Evolutionary conservation across 1,140 invertebrate species (phyloP).

Genomic region (Chionoecetes opilio): DNA sequence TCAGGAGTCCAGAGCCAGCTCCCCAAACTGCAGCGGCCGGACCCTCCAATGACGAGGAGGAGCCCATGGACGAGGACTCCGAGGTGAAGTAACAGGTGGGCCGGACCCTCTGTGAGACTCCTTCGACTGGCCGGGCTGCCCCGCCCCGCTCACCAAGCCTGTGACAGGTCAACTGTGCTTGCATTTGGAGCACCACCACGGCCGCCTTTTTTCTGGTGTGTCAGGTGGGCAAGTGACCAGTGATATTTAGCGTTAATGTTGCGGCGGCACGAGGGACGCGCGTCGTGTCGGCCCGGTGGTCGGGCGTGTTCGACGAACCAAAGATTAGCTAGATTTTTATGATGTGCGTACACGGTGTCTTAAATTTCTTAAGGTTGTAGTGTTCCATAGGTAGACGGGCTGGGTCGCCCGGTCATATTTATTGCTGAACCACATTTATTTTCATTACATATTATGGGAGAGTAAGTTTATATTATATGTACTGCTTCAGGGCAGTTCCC

Average conservation of each 20-base stretch:
- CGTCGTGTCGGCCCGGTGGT: constrained; percentile 66
- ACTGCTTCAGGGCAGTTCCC: constrained; percentile 67
- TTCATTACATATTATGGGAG: constrained; percentile 77
- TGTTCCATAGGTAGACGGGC: constrained; percentile 75
- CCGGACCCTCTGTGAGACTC: background rate
- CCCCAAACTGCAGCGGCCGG: constrained; percentile 59
- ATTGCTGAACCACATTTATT: constrained; percentile 79
- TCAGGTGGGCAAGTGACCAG: constrained; percentile 66
- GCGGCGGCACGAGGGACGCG: constrained; percentile 64
- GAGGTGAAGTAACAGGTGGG: constrained; percentile 69
- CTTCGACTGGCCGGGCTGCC: background rate
- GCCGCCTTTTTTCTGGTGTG: constrained; percentile 16
- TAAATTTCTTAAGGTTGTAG: constrained; percentile 79
- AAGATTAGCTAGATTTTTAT: constrained; percentile 79
- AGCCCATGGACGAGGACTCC: constrained; percentile 74
- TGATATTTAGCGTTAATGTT: constrained; percentile 75
- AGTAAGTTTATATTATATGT: constrained; percentile 79
- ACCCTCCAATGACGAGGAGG: constrained; percentile 68
- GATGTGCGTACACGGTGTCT: constrained; percentile 78
- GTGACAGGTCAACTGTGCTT: constrained; percentile 70
- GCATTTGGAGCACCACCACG: constrained; percentile 60
- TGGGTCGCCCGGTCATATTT: constrained; percentile 66
- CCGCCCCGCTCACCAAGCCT: constrained; percentile 43
- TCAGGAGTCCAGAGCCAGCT: constrained; percentile 70
- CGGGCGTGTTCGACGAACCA: constrained; percentile 75